Base-by-base conservation (phyloP, 2,888 invertebrate genomes). In the Apotomis capreana region DNA sequence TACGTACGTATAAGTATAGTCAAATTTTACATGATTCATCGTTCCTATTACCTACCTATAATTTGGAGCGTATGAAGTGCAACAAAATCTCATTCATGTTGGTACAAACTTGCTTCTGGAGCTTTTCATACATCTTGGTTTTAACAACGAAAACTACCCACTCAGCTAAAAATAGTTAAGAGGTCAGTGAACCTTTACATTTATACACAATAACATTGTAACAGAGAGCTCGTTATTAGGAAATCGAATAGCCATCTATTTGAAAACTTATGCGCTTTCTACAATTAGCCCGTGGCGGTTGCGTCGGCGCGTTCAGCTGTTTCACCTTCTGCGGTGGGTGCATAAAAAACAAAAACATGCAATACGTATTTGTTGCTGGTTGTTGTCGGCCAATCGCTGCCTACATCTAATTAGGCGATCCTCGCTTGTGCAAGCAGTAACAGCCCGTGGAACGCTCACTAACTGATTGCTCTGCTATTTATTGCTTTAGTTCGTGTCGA, bases 351-450 rank as follows among this genome's bases (percentile, higher is more conserved):
- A 70, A 70, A 70, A 74, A 58, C 68, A 78, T 77, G 79, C 78
- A 82, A 79, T 78, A 82, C 81, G 83, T 77, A 79, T 81, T 81
- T 76, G 77, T 80, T 78, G 83, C 74, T 77, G 57, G 12, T 63
- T 65, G 55, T 65, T 46, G 10, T 9, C 10, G 80, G 78, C 77
- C 84, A 84, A 88, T 87, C 83, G 83, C 78, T 80, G 78, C 81
- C 79, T 81, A 83, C 84, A 87, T 86, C 84, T 89, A 89, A 89
- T 89, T 89, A 85, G 86, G 79, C 74, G 78, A 79, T 79, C 79
- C 81, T 78, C 70, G 77, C 75, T 84, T 84, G 80, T 79, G 83
- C 82, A 84, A 83, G 78, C 77, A 74, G 83, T 82, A 80, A 82
- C 77, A 78, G 69, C 74, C 76, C 68, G 70, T 75, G 77, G 78